phyloP scores from a whole-genome alignment of 2,888 invertebrate genomes.

The Cryptus viduatorius region DNA sequence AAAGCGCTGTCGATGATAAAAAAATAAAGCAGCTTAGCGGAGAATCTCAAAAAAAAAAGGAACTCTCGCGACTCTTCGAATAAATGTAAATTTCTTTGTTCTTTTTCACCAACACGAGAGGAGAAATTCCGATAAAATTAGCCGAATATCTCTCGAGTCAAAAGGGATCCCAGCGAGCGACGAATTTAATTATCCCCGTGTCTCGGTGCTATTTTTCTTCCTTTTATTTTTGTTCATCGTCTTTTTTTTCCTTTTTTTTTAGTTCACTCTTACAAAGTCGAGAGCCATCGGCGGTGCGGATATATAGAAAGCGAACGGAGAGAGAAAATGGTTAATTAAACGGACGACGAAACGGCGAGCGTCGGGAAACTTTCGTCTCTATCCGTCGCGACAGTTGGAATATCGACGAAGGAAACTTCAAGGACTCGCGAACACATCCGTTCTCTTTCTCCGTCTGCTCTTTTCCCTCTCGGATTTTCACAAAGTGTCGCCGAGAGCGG shows the following conservation, averaged over 20 bases:
- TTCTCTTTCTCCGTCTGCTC: background rate
- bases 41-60: background rate
- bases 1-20: too few relatives aligned
- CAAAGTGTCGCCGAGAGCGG: conserved; percentile 8
- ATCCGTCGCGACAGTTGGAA: conserved; percentile 37
- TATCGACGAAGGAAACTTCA: conserved; percentile 59
- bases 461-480: background rate
- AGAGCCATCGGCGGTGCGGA: conserved; percentile 7
- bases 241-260: conserved; percentile 15
- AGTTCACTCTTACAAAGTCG: conserved; percentile 12
- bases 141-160: background rate
- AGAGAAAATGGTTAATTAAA: conserved; percentile 42
- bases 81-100: background rate
- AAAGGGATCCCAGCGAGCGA: background rate
- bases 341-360: conserved; percentile 26
- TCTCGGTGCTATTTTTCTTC: background rate
- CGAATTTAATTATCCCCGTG: background rate
- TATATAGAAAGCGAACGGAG: conserved; percentile 7
- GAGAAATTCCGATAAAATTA: too few relatives aligned
- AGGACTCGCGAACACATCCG: conserved; percentile 47
- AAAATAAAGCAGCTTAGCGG: too few relatives aligned
- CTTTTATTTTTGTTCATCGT: background rate
- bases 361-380: background rate
- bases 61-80: background rate
- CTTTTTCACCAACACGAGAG: too few relatives aligned